Base-by-base conservation (phyloP, 37 sponge, comb jelly and placozoan species). In the Beroe forskalii region DNA sequence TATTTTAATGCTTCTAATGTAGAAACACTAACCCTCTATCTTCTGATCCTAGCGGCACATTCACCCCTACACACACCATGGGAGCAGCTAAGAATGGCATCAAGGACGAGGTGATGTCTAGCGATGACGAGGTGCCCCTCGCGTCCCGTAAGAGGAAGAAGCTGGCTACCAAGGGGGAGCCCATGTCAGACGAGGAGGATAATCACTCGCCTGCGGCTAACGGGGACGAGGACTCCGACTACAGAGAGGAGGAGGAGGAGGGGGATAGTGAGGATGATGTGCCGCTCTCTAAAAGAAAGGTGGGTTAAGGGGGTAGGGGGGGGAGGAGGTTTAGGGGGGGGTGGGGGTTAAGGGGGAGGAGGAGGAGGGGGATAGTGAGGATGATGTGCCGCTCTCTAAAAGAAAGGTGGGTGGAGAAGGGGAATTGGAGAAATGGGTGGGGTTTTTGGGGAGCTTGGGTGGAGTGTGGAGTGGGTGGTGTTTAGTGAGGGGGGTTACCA, bases 251-350 rank as follows among this genome's bases (percentile, higher is more conserved):
- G 20, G 42, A 48, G 40, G 86, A 80, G 25, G 86, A 80, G 40
- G 86, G n/a, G n/a, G 66, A 64, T 23, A 80, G 86, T 80, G 86
- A 80, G 25, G 86, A 80, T 80, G 86, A 80, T 44, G 86, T 80
- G 48, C 86, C 86, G 20, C 86, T 80, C 3, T 80, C 86, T 4
- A 80, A 25, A 44, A 3, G 86, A 3, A 80, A 80, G 86, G 86
- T 80, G 55, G 17, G 67, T 17, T 55, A n/a, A n/a, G n/a, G n/a
- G n/a, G n/a, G n/a, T n/a, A n/a, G n/a, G n/a, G n/a, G n/a, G n/a
- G n/a, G n/a, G n/a, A n/a, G n/a, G n/a, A n/a, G n/a, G n/a, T n/a
- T n/a, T n/a, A n/a, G n/a, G n/a, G n/a, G n/a, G n/a, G n/a, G n/a
- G n/a, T n/a, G n/a, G n/a, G n/a, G n/a, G n/a, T n/a, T n/a, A n/a